Percentiles rank a stretch among this genome's conserved stretches.
Evolutionary conservation across 2,113 vertebrate species (phyloP).

Genomic region (Nestor notabilis): DNA sequence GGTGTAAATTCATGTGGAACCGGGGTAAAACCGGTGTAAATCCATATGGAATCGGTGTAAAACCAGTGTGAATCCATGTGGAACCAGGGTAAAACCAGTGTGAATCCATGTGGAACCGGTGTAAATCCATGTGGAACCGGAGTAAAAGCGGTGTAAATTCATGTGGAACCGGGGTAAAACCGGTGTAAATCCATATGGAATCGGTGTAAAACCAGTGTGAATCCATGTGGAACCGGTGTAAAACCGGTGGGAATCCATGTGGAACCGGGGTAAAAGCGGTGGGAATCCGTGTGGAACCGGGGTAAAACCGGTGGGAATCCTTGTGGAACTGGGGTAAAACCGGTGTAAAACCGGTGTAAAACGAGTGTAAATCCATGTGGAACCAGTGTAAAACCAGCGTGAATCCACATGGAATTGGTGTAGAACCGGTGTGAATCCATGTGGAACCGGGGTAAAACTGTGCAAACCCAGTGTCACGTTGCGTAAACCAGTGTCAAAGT

Average conservation of each 20-base stretch:
- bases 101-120: neutral
- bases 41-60: rapidly evolving
- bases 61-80: rapidly evolving
- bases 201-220: neutral
- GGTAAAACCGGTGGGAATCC: no score
- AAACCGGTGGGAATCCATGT: no score
- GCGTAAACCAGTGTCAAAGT: neutral
- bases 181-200: rapidly evolving
- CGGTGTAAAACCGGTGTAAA: no score
- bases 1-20: neutral
- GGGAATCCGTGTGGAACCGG: no score
- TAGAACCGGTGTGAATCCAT: neutral
- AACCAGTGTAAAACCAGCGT: neutral
- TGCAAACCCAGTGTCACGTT: no score
- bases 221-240: no score
- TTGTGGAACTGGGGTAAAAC: no score
- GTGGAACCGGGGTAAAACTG: neutral
- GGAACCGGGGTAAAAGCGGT: no score
- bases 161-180: rapidly evolving
- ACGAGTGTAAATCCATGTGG: no score
- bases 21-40: rapidly evolving
- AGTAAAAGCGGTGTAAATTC: rapidly evolving
- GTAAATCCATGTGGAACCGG: neutral
- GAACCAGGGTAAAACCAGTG: neutral
- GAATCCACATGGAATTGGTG: neutral